These are phyloP conservation scores for Chirona hameri DNA, from an alignment of 2,888 invertebrate species.

Conservation along the genomic window DNA sequence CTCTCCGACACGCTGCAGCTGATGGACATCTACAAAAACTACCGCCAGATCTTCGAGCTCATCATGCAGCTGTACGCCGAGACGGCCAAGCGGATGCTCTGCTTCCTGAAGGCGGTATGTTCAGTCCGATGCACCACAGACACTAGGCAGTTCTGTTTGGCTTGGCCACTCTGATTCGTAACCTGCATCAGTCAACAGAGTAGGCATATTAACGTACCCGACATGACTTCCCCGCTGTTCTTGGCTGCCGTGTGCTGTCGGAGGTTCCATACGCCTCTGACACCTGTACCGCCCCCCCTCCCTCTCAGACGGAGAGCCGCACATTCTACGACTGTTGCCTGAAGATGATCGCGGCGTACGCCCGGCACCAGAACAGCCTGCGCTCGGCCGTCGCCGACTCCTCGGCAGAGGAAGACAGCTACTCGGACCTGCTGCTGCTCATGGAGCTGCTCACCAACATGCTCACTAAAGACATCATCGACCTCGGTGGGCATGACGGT, in stretches of 20 bases:
- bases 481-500: slow-evolving; percentile 5
- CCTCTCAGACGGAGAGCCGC: slow-evolving; percentile 55
- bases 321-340: slow-evolving; percentile 66
- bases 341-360: slow-evolving; percentile 57
- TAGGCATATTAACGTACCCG: too few relatives aligned
- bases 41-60: slow-evolving; percentile 71
- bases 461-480: slow-evolving; percentile 50
- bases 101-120: slow-evolving; percentile 53
- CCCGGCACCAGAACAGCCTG: slow-evolving; percentile 44
- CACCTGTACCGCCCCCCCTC: too few relatives aligned
- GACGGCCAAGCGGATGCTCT: slow-evolving; percentile 66
- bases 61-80: slow-evolving; percentile 69
- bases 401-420: slow-evolving; percentile 66
- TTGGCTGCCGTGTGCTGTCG: too few relatives aligned
- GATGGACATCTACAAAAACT: slow-evolving; percentile 70
- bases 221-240: too few relatives aligned
- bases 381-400: slow-evolving; percentile 42
- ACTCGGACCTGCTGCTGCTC: slow-evolving; percentile 70
- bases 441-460: slow-evolving; percentile 69
- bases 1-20: slow-evolving; percentile 66
- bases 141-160: neutral
- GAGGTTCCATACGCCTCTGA: too few relatives aligned
- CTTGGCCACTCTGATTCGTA: too few relatives aligned
- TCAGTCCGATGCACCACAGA: too few relatives aligned
- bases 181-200: too few relatives aligned